phyloP scores from a whole-genome alignment of 2,113 vertebrate species.

The Menura novaehollandiae region DNA sequence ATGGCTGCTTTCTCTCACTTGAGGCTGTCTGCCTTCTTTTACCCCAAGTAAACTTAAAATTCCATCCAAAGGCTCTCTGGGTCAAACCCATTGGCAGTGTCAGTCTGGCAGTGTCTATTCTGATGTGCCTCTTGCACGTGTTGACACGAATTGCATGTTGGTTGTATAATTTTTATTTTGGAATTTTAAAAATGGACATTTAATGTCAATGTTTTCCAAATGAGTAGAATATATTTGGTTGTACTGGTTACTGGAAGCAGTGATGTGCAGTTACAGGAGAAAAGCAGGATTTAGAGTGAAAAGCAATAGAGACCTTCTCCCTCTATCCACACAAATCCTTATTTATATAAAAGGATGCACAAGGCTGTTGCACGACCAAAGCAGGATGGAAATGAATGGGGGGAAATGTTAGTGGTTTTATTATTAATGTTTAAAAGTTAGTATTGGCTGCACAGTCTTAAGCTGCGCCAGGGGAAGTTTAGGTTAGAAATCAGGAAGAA shows the following conservation, averaged over 20 bases:
- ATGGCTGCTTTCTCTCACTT: neutral
- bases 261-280: neutral
- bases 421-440: neutral
- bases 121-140: rapidly evolving
- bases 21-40: neutral
- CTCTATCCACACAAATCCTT: neutral
- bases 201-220: neutral
- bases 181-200: neutral
- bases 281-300: neutral
- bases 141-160: neutral
- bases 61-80: neutral
- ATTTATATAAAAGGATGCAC: rapidly evolving
- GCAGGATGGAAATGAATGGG: neutral
- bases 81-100: rapidly evolving
- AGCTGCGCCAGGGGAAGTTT: too few relatives aligned
- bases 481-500: too few relatives aligned
- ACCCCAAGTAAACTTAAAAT: neutral
- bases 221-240: neutral
- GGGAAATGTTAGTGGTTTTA: neutral
- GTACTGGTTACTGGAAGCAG: neutral
- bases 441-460: neutral
- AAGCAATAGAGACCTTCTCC: neutral
- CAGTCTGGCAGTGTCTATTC: neutral
- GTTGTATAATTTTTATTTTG: neutral
- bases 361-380: neutral